phyloP scores from a whole-genome alignment of 2,113 vertebrate genomes.

The Eudyptes chrysolophus region DNA sequence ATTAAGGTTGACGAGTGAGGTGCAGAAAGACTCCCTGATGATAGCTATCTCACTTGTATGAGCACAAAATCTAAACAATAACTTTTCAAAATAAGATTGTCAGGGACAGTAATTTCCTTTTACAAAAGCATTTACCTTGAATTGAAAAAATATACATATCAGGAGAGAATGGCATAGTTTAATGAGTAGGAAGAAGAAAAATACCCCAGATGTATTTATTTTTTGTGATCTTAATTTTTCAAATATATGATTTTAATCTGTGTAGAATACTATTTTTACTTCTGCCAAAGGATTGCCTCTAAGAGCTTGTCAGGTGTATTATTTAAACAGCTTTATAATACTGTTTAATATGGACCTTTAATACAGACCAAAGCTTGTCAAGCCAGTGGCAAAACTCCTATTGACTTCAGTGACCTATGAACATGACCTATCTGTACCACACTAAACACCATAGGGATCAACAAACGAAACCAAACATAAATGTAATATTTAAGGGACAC shows the following conservation, averaged over 20 bases:
- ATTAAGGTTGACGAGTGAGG: not conserved
- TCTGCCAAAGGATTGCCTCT: not conserved
- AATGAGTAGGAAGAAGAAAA: not conserved
- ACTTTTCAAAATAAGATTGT: not conserved
- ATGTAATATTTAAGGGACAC: not conserved
- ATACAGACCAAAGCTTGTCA: not conserved
- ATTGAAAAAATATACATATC: not conserved
- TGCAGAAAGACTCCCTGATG: not conserved
- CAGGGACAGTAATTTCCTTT: not conserved
- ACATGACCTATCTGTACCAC: not conserved
- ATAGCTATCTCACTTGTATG: not conserved
- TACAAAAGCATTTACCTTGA: not conserved
- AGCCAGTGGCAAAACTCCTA: not conserved
- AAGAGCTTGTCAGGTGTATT: not conserved
- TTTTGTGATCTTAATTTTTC: not conserved
- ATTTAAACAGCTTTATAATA: not conserved
- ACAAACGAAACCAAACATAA: not conserved
- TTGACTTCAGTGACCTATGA: not conserved
- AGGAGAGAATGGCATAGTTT: not conserved
- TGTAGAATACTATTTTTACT: not conserved
- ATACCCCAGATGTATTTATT: not conserved
- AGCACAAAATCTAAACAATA: not conserved
- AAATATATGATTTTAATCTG: not conserved
- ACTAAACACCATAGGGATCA: not conserved
- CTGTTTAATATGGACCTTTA: not conserved